Evolutionary conservation across 2,888 invertebrate genomes (phyloP).

Genomic region (Polymixis flavicincta): DNA sequence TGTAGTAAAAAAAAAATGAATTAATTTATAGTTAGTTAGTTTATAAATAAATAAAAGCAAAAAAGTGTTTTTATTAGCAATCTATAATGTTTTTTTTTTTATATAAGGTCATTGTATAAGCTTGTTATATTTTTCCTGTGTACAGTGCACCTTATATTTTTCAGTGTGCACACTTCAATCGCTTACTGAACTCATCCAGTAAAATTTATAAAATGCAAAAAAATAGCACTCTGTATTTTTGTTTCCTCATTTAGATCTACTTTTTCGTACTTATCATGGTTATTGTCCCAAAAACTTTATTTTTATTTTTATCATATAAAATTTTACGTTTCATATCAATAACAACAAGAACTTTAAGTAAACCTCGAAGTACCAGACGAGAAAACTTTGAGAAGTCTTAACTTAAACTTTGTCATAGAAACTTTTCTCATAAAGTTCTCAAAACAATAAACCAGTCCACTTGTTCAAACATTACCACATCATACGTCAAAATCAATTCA

Average conservation of each 20-base stretch:
- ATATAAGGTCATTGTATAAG: background rate
- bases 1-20: background rate
- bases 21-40: no score
- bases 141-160: background rate
- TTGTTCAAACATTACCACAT: conserved; percentile 62
- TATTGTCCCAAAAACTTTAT: background rate
- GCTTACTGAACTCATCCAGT: no score
- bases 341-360: background rate
- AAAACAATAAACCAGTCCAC: conserved; percentile 43
- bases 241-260: background rate
- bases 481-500: conserved; percentile 64
- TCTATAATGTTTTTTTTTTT: background rate
- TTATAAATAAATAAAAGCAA: background rate
- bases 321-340: background rate
- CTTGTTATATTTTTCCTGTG: background rate
- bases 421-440: background rate
- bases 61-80: background rate
- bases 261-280: background rate
- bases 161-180: background rate
- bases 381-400: conserved; percentile 19
- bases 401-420: conserved; percentile 1
- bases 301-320: background rate
- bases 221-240: background rate
- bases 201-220: background rate
- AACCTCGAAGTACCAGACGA: background rate